Evolutionary conservation across 2,113 vertebrate genomes (phyloP), one percentile per base, ranked within the genome.

Genomic region (Condylura cristata): DNA sequence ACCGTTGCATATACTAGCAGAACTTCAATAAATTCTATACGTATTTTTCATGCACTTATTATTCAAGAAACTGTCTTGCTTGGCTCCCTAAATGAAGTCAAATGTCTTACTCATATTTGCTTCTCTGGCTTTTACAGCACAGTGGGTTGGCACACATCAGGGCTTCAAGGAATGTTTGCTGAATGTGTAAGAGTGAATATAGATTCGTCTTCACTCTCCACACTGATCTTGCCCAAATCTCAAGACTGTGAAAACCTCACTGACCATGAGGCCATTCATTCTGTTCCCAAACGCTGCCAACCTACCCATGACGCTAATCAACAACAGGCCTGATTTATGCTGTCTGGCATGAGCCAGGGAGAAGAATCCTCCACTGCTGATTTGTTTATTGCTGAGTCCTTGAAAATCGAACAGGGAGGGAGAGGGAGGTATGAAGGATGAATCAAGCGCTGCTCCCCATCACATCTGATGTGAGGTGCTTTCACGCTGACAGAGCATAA

Each of bases 321-420:
- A 78, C 66, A 93, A 56, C 75, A 72, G 56, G 74, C 39, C 56
- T 97, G 94, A 95, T 95, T 92, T 89, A 96, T 91, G 80, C 6
- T 44, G 34, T 48, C 66, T 34, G 44, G 83, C 82, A 63, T 24
- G 7, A 87, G n/a, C 76, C 9, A 30, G 66, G 70, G 72, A 91
- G 81, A 58, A 41, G 86, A 76, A 28, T 89, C 86, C 76, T 94
- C 80, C 81, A 91, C 82, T 9, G 2, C 37, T 74, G 86, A 78
- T 93, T 81, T 95, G 87, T 91, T 91, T 95, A 93, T 93, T 4
- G 44, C 96, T 22, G 75, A 91, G 89, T 82, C 89, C 96, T 95
- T 87, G 87, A 87, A 93, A 94, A 93, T 2, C 78, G 86, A 93
- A 84, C 63, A 86, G 41, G 80, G 93, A 94, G 61, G 76, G 93